Base-by-base conservation (phyloP, 2,113 vertebrate species). In the Rhynchopsitta pachyrhyncha region DNA sequence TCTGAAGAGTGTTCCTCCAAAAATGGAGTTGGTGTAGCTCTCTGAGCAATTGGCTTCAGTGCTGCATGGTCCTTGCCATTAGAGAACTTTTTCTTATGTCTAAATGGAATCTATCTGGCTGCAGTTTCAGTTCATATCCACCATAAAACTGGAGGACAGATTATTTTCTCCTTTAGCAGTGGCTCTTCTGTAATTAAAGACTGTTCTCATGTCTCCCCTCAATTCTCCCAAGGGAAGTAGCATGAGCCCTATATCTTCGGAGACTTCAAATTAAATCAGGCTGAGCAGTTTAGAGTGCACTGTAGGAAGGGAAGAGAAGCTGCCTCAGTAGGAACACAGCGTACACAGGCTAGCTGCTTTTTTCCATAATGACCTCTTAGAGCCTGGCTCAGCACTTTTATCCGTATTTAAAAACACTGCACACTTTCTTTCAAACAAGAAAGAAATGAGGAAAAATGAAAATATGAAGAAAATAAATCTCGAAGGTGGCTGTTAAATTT, bases 401-500 rank as follows among this genome's bases (percentile, higher is more conserved):
- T 88, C 88, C 87, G 11, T 79, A 42, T 90, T 95, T 90, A 74
- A 84, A 91, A 93, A 91, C 77, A 89, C 3, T 1, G 46, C n/a
- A 55, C 66, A n/a, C 42, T 92, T 96, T 88, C 59, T 94, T 94
- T 90, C 74, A 88, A 85, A 46, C 52, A 29, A 66, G 80, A 86
- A 84, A 63, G 91, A 95, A 93, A 95, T 93, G 17, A 87, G 90
- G 74, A 63, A 95, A 94, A 94, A 94, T 94, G 74, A 95, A 95
- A 96, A 95, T 53, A 64, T 63, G 83, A 92, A 83, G 76, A 82
- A 86, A 91, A 87, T 92, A 96, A 92, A 93, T 95, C 82, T 91
- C 73, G 66, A 97, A 91, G 75, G 46, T 0, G 0, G 64, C 71
- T 94, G 90, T 92, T 92, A 91, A 93, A 94, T 92, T 91, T 89